These are phyloP conservation scores for Leptopilina boulardi DNA, from an alignment of 1,140 invertebrate genomes.

Conservation along the genomic window DNA sequence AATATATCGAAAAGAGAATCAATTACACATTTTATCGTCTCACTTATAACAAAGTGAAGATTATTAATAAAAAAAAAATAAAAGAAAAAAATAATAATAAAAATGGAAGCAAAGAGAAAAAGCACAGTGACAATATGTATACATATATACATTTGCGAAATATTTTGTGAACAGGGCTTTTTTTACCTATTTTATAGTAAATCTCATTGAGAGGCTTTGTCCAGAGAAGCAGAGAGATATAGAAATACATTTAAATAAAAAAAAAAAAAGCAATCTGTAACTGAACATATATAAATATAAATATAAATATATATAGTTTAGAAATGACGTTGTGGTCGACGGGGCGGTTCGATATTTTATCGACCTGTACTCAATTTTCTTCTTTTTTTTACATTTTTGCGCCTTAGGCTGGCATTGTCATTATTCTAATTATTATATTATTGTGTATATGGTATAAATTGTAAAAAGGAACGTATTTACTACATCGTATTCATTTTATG, in stretches of 20 bases:
- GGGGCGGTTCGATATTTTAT: slow-evolving; percentile 55
- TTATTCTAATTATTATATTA: slow-evolving; percentile 62
- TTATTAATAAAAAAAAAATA: slow-evolving; percentile 42
- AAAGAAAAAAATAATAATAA: not conserved
- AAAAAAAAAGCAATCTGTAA: slow-evolving; percentile 50
- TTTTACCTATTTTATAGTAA: slow-evolving; percentile 72
- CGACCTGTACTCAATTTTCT: slow-evolving; percentile 58
- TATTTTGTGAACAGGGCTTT: slow-evolving; percentile 70
- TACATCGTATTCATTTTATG: slow-evolving; percentile 69
- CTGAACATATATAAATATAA: slow-evolving; percentile 49
- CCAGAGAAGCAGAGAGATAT: slow-evolving; percentile 37
- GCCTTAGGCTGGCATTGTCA: slow-evolving; percentile 62
- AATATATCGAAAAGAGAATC: slow-evolving; percentile 14
- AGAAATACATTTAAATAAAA: slow-evolving; percentile 39
- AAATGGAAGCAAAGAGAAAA: slow-evolving; percentile 40
- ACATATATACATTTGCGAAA: slow-evolving; percentile 64
- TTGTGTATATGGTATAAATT: slow-evolving; percentile 69
- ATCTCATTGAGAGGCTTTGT: slow-evolving; percentile 58
- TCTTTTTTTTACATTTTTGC: slow-evolving; percentile 58
- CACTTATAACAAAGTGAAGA: slow-evolving; percentile 38
- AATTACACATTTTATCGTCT: not conserved
- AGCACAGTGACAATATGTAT: slow-evolving; percentile 60
- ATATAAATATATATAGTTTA: slow-evolving; percentile 54
- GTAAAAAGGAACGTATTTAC: slow-evolving; percentile 69
- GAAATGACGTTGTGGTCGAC: slow-evolving; percentile 53